Evolutionary conservation across 2,797 vertebrate species (phyloP).

Genomic region (Acipenser ruthenus): DNA sequence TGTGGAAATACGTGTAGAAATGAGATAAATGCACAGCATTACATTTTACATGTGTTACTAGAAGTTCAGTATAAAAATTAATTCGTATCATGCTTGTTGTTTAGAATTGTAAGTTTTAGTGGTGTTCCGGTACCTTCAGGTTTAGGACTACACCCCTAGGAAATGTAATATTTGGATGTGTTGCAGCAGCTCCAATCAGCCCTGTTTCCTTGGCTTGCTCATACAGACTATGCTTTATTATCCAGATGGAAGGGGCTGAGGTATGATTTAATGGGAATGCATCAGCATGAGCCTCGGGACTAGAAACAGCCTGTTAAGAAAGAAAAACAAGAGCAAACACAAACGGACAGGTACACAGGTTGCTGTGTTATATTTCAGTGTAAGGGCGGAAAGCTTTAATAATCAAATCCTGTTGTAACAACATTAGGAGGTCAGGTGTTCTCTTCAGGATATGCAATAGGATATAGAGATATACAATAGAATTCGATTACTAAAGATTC

Average conservation of each 20-base stretch:
- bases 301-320: background rate
- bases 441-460: background rate
- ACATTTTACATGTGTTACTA: no score
- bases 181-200: background rate
- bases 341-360: background rate
- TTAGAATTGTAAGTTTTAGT: no score
- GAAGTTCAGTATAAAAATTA: no score
- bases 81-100: no score
- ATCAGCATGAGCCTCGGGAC: background rate
- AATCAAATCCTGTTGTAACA: slow-evolving; percentile 1
- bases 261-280: slow-evolving; percentile 4
- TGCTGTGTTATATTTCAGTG: background rate
- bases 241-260: background rate
- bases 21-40: no score
- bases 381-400: background rate
- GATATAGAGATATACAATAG: no score
- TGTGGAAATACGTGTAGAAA: no score
- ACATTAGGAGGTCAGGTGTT: background rate
- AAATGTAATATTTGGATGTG: no score
- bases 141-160: no score
- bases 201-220: background rate
- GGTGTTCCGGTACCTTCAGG: no score
- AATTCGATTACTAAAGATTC: slow-evolving; percentile 6
- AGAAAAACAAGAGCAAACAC: background rate
- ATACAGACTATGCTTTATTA: background rate